A percentile compares a stretch with the other conserved stretches of the same genome.
Evolutionary conservation across 2,888 invertebrate species (phyloP).

Genomic region (Electrophaes corylata): DNA sequence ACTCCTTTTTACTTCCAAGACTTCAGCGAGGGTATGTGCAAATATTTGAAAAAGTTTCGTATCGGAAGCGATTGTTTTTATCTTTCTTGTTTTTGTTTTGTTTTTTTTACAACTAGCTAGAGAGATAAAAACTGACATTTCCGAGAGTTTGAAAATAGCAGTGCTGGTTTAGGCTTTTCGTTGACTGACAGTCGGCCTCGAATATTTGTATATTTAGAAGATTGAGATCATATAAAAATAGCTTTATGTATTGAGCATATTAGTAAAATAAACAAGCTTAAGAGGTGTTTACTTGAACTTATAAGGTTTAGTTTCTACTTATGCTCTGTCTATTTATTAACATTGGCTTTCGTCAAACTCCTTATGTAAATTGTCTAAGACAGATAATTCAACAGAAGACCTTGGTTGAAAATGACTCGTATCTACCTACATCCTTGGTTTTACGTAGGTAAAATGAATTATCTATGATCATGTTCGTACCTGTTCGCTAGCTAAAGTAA

Average conservation of each 20-base stretch:
- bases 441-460: conserved; percentile 3
- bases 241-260: not conserved
- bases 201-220: no score
- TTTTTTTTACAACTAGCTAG: no score
- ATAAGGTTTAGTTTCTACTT: not conserved
- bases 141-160: no score
- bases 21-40: not conserved
- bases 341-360: not conserved
- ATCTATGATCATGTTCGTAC: conserved; percentile 5
- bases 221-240: no score
- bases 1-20: not conserved
- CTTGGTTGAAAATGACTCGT: conserved; percentile 15
- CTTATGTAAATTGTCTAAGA: conserved; percentile 5
- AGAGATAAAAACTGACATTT: no score
- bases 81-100: no score
- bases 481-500: not conserved
- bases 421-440: conserved; percentile 7
- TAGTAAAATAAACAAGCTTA: not conserved
- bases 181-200: no score
- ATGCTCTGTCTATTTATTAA: not conserved
- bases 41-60: not conserved
- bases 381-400: conserved; percentile 4
- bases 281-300: not conserved
- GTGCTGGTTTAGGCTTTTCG: no score
- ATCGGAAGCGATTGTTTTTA: no score